Base-by-base conservation (phyloP, 1,140 invertebrate species). In the Vanessa tameamea region DNA sequence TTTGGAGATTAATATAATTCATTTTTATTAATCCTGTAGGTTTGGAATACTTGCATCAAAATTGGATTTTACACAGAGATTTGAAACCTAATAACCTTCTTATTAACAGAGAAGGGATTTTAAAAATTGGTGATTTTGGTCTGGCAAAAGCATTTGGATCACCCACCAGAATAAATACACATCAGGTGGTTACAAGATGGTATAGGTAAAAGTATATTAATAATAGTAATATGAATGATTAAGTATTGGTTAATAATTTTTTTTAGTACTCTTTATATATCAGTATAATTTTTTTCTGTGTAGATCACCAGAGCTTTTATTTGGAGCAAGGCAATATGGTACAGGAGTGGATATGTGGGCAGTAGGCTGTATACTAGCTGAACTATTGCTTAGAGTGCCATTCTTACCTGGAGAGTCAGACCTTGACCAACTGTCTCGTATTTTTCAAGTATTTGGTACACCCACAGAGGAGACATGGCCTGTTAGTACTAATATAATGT, bases 301-400 rank as follows among this genome's bases (percentile, higher is more conserved):
- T 92, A 95, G 98, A 87, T 95, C 97, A 55, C 99, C 99, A 15
- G 99, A 99, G 92, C 92, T 99, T 13, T 93, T 99, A 14, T 99
- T 98, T 94, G 99, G 99, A 55, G 97, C 98, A 1, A 94, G 97
- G 63, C 96, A 98, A 86, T 99, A 99, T 93, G 97, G 98, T 11
- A 97, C 96, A 66, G 98, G 97, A 8, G 96, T 99, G n/a, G 99
- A 99, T 86, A 99, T 99, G 94, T 99, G 99, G 99, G 98, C 99
- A 15, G 95, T 99, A 13, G 99, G 99, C 8, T 99, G 99, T 91
- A 99, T 99, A 87, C 87, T 99, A 75, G 99, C 98, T 1, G 99
- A 99, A 93, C 93, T 99, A 15, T 91, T 99, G 64, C 93, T 99
- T 13, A 93, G 99, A 81, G 95, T 97, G 14, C 99, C 99, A 3